phyloP scores from a whole-genome alignment of 2,797 vertebrate genomes.

The Onychomys arenicola region DNA sequence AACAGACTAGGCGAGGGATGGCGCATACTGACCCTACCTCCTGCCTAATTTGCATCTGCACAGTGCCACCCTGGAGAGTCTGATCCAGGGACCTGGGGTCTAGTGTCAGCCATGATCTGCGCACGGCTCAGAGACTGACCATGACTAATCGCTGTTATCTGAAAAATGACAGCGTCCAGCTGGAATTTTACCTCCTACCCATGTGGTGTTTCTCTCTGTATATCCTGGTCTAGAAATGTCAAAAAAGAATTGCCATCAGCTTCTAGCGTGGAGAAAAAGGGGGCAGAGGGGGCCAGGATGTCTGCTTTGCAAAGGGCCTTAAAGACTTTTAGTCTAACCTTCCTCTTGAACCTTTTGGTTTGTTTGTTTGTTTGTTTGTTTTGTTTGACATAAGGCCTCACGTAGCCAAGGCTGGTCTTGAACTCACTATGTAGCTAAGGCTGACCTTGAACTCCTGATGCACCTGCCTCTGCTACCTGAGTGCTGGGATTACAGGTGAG shows the following conservation, averaged over 20 bases:
- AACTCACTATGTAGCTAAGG: neutral
- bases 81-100: neutral
- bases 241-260: neutral
- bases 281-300: no score
- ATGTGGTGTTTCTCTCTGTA: neutral
- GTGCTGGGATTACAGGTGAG: neutral
- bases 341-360: neutral
- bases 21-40: rapidly evolving
- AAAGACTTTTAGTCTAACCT: neutral
- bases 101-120: neutral
- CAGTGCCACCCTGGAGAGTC: no score
- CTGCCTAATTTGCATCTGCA: neutral
- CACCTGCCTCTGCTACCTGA: neutral
- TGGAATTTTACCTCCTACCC: neutral
- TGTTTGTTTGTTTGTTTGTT: neutral
- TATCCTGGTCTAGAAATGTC: neutral
- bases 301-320: neutral
- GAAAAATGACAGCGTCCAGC: neutral
- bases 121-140: neutral
- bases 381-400: neutral
- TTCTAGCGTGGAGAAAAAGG: neutral
- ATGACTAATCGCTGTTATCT: neutral
- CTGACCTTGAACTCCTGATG: neutral
- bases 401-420: neutral
- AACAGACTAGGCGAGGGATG: neutral